These are phyloP conservation scores for Oxycera nigricornis DNA, from an alignment of 2,888 invertebrate genomes.

Conservation along the genomic window DNA sequence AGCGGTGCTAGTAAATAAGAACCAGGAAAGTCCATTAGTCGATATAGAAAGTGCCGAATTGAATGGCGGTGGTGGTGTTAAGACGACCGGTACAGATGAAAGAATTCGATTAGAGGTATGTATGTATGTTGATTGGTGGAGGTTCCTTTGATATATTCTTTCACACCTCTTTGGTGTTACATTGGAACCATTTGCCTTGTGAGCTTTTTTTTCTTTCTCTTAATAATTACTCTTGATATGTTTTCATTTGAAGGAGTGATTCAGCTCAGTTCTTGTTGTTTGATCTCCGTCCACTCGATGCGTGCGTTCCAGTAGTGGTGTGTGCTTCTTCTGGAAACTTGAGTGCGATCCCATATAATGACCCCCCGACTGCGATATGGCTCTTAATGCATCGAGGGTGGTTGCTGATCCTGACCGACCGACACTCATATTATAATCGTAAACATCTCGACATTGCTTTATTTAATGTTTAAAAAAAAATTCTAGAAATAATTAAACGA, in stretches of 20 bases:
- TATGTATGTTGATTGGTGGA: constrained; percentile 34
- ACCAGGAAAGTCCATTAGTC: constrained; percentile 32
- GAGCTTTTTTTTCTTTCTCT: background rate
- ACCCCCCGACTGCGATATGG: background rate
- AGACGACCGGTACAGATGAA: constrained; percentile 27
- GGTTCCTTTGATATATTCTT: constrained; percentile 19
- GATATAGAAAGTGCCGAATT: constrained; percentile 23
- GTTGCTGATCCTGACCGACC: too few species aligned
- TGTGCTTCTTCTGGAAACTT: too few species aligned
- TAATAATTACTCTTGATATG: constrained; percentile 5
- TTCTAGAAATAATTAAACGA: too few species aligned
- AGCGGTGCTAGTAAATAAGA: constrained; percentile 32
- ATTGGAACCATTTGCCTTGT: background rate
- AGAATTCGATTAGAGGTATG: constrained; percentile 32
- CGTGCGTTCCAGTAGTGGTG: too few species aligned
- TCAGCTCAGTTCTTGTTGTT: background rate
- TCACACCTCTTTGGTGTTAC: constrained; percentile 7
- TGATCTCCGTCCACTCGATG: background rate
- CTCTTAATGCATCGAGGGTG: constrained; percentile 24
- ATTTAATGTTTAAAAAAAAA: too few species aligned
- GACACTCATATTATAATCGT: background rate
- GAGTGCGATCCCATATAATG: constrained; percentile 1
- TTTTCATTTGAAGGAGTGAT: constrained; percentile 1
- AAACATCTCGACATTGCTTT: too few species aligned
- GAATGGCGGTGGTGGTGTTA: constrained; percentile 21